Evolutionary conservation across 2,113 vertebrate genomes (phyloP).

Genomic region (Suncus etruscus): DNA sequence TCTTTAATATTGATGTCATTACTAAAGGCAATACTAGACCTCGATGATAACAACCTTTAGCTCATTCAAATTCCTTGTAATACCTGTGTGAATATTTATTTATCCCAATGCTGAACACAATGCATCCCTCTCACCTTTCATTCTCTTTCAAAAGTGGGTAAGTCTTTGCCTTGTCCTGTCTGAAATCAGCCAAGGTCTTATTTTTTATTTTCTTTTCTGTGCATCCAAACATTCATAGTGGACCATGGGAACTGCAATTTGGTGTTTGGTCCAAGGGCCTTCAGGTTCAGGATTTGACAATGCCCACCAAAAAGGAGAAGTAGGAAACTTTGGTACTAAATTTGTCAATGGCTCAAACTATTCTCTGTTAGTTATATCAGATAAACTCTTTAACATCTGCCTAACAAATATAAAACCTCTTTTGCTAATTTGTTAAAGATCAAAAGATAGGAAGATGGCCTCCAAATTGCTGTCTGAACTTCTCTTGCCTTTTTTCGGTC

Average conservation of each 20-base stretch:
- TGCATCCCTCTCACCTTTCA: not conserved
- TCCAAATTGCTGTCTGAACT: not conserved
- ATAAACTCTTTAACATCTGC: not conserved
- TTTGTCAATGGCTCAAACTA: constrained; percentile 37
- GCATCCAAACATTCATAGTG: too few species aligned
- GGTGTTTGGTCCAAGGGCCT: not conserved
- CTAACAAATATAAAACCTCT: constrained; percentile 26
- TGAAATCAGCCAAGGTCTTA: not conserved
- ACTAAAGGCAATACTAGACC: too few species aligned
- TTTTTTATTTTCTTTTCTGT: too few species aligned
- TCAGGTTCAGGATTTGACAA: not conserved
- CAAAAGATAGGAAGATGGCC: constrained; percentile 9
- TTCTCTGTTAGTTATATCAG: not conserved
- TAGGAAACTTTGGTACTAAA: not conserved
- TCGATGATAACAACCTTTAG: not conserved
- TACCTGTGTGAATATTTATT: not conserved
- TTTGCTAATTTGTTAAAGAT: not conserved
- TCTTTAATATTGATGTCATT: not conserved
- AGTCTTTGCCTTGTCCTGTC: not conserved
- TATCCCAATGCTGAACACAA: not conserved
- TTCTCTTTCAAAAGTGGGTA: not conserved
- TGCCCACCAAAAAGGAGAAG: not conserved
- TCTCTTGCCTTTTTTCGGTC: not conserved
- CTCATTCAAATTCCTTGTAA: not conserved
- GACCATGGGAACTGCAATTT: not conserved